Conservation (phyloP, 2,888 invertebrate genomes). For the Ectemnius cavifrons region DNA sequence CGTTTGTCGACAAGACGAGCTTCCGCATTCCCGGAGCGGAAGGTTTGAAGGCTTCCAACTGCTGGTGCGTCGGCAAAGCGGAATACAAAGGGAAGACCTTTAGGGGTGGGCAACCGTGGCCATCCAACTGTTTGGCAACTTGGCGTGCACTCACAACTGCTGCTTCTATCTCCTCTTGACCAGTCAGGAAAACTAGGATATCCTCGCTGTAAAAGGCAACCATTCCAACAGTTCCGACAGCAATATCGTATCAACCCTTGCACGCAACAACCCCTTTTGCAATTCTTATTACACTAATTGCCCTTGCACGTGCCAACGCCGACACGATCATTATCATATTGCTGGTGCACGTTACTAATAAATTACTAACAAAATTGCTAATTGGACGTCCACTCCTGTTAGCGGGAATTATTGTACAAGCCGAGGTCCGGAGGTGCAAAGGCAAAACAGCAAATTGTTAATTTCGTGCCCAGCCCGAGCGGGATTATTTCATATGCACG, state of each 20-base stretch:
- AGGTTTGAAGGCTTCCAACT: conserved; percentile 90
- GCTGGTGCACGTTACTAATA: too few species aligned
- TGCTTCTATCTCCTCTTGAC: conserved; percentile 98
- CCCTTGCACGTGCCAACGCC: too few species aligned
- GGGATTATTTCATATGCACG: too few species aligned
- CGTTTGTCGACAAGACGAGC: conserved; percentile 96
- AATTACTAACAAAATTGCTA: too few species aligned
- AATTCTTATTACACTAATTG: too few species aligned
- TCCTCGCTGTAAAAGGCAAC: conserved; percentile 83
- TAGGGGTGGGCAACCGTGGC: conserved; percentile 82
- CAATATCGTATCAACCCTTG: too few species aligned
- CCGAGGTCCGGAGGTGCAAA: not conserved
- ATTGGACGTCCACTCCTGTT: too few species aligned
- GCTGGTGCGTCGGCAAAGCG: conserved; percentile 90
- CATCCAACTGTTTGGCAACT: conserved; percentile 83
- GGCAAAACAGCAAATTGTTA: not conserved
- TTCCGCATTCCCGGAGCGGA: conserved; percentile 89
- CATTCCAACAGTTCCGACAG: too few species aligned
- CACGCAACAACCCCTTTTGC: too few species aligned
- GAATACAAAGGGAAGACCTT: conserved; percentile 94
- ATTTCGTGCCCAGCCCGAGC: not conserved
- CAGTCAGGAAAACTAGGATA: conserved; percentile 95
- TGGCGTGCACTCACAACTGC: conserved; percentile 86
- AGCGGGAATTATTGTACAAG: too few species aligned
- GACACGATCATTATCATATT: too few species aligned